Base-by-base conservation (phyloP, 2,888 invertebrate species). In the Parasteatoda lunata region DNA sequence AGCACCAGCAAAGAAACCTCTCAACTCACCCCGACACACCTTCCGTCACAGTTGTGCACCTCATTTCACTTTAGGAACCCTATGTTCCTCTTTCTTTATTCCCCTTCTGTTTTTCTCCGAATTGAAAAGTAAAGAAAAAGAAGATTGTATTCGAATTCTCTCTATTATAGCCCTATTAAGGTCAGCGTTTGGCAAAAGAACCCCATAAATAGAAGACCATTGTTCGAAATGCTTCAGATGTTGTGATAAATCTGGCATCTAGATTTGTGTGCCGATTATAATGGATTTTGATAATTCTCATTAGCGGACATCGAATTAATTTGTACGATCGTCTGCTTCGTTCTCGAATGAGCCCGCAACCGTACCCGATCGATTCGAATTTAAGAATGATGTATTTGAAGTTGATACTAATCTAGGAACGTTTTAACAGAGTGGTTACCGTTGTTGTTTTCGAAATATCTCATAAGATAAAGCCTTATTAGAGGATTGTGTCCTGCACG, bases 1-100 rank as follows among this genome's bases (percentile, higher is more conserved):
- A 15, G 65, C 71, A 49, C 68, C 69, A 71, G 64, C 65, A 66
- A 52, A 15, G 9, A 30, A 30, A 69, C 69, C 69, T 69, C 47
- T 47, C 65, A 30, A 30, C 81, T 69, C 80, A 73, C 52, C 75
- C 15, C 49, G 69, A 48, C 81, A 75, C 81, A 69, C 81, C 75
- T 73, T 73, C 15, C 77, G 49, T 77, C 72, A 52, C 30, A 52
- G 52, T 49, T 52, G 72, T 13, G 70, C 49, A 48, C 49, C n/a
- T 13, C 15, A 49, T 13, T 9, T 6, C 49, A 6, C 4, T 70
- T 70, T 13, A 48, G 48, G 48, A 48, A 13, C 48, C 15, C 49
- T 4, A 15, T 45, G 45, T 68, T 30, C 30, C 30, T 30, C 66
- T 5, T 66, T 30, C 30, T 66, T 30, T 66, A 54, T 54, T 54